Conservation (phyloP, 2,797 vertebrate species). For the Scleropages formosus region DNA sequence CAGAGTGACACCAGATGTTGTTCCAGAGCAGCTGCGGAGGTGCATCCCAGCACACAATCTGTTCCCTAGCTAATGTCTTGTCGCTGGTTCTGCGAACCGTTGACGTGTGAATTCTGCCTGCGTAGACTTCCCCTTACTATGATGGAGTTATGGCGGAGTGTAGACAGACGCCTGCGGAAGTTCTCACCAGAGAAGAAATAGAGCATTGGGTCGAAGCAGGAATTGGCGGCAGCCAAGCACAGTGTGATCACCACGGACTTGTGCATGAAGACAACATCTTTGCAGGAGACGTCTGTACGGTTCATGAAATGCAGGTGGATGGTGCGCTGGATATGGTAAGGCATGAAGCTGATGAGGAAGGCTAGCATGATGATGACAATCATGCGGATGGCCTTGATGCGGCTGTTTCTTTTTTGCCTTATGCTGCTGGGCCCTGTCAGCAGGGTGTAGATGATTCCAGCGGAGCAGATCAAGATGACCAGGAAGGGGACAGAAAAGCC, state of each 20-base stretch:
- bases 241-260: slow-evolving; percentile 87
- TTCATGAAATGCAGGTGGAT: slow-evolving; percentile 74
- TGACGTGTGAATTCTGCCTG: too few relatives aligned
- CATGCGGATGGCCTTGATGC: slow-evolving; percentile 82
- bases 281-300: slow-evolving; percentile 51
- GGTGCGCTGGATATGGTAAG: slow-evolving; percentile 88
- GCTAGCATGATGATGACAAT: slow-evolving; percentile 82
- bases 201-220: slow-evolving; percentile 90
- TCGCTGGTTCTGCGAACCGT: too few relatives aligned
- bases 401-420: slow-evolving; percentile 64
- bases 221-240: slow-evolving; percentile 85
- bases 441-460: slow-evolving; percentile 78
- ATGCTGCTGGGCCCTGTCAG: slow-evolving; percentile 62
- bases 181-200: slow-evolving; percentile 93
- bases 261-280: slow-evolving; percentile 72
- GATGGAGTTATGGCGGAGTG: slow-evolving; percentile 62
- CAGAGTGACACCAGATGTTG: too few relatives aligned
- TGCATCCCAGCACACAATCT: too few relatives aligned
- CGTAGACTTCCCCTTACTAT: too few relatives aligned
- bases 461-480: slow-evolving; percentile 83
- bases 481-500: slow-evolving; percentile 84
- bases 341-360: slow-evolving; percentile 88
- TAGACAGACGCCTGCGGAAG: slow-evolving; percentile 79
- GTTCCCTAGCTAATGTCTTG: too few relatives aligned
- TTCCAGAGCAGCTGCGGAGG: too few relatives aligned